These are phyloP conservation scores for Callocephalon fimbriatum DNA, from an alignment of 2,113 vertebrate genomes.

Conservation along the genomic window DNA sequence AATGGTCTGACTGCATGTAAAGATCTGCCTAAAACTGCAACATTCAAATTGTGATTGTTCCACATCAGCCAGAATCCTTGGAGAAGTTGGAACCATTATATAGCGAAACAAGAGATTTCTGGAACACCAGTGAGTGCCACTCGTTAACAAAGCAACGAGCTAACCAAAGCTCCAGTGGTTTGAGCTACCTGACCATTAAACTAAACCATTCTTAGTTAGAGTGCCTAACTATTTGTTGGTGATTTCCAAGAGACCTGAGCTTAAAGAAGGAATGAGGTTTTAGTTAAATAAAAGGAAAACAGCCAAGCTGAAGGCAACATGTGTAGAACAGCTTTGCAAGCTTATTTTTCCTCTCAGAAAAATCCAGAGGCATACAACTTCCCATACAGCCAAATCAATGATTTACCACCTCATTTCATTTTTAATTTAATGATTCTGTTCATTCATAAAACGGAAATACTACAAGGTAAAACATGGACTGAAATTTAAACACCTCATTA, in stretches of 20 bases:
- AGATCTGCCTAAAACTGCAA: not conserved
- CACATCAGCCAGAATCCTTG: not conserved
- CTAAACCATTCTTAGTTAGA: not conserved
- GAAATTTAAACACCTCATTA: conserved; percentile 75
- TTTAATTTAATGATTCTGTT: conserved; percentile 72
- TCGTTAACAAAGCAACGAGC: not conserved
- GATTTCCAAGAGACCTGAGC: not conserved
- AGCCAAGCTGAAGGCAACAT: not conserved
- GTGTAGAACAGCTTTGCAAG: not conserved
- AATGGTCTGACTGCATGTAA: not conserved
- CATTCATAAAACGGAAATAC: conserved; percentile 72
- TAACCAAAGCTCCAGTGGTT: rapidly evolving
- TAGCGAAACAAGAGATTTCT: not conserved
- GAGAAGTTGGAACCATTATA: not conserved
- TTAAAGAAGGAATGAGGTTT: not conserved
- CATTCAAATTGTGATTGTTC: not conserved
- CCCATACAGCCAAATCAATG: conserved; percentile 32
- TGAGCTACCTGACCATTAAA: not conserved
- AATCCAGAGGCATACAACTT: conserved; percentile 24
- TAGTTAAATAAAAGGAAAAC: not conserved
- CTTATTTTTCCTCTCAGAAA: not conserved
- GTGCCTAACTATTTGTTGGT: not conserved
- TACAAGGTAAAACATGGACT: conserved; percentile 67
- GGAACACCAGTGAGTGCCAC: not conserved
- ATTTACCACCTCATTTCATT: conserved; percentile 73